phyloP scores from a whole-genome alignment of 2,113 vertebrate genomes.

The Pipra filicauda region DNA sequence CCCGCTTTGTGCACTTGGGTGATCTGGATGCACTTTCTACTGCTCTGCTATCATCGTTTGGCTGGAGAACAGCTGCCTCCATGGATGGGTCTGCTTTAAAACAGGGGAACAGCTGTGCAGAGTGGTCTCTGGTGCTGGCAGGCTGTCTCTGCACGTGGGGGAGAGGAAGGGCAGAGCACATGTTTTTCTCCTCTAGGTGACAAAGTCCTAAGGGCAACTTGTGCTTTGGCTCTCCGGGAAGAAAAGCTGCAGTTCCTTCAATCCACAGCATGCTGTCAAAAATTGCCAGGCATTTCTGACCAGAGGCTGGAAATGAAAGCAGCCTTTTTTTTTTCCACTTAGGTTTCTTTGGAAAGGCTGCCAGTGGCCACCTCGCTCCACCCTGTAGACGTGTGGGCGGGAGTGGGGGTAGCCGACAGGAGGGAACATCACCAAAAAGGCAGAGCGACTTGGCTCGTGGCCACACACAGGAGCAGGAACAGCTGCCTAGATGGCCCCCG shows the following conservation, averaged over 20 bases:
- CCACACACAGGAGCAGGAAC: conserved; percentile 59
- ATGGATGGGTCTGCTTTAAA: background rate
- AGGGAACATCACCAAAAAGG: conserved; percentile 58
- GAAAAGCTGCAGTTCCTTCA: background rate
- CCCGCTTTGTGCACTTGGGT: rapidly evolving
- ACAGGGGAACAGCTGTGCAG: background rate
- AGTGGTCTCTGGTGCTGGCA: background rate
- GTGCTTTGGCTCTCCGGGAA: background rate
- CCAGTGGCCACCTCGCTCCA: conserved; percentile 38
- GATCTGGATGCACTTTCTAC: background rate
- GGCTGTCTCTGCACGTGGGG: background rate
- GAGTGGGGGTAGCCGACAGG: conserved; percentile 17
- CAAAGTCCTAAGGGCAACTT: conserved; percentile 22
- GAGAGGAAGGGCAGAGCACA: background rate
- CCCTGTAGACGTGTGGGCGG: conserved; percentile 44
- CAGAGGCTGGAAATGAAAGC: background rate
- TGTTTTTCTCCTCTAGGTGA: background rate
- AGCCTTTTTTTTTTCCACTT: background rate
- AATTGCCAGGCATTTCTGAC: background rate
- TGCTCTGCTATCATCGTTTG: background rate
- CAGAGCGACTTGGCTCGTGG: conserved; percentile 34
- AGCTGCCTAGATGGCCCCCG: conserved; percentile 55
- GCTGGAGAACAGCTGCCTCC: background rate
- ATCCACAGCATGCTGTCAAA: background rate
- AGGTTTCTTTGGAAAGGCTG: background rate